A percentile compares a stretch with the other conserved stretches of the same genome.
These are phyloP conservation scores for Smithornis capensis DNA, from an alignment of 2,113 vertebrate genomes.

Conservation along the genomic window DNA sequence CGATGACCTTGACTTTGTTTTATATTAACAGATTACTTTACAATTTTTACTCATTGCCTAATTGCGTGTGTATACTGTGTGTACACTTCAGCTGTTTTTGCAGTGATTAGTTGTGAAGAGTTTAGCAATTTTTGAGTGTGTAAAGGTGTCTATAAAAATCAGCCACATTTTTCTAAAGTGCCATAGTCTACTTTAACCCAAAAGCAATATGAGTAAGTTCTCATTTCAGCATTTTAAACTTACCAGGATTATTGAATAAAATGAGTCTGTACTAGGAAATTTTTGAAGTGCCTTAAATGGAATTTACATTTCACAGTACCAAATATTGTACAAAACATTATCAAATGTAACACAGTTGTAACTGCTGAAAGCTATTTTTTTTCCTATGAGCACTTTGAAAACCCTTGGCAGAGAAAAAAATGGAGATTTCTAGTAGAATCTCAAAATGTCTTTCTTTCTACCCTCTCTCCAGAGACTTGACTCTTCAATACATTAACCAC, in stretches of 20 bases:
- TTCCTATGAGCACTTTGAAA: background rate
- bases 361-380: constrained; percentile 26
- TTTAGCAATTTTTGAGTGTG: background rate
- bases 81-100: background rate
- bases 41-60: background rate
- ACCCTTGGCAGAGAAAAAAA: background rate
- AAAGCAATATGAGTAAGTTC: background rate
- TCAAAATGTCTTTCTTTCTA: background rate
- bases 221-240: constrained; percentile 14
- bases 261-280: background rate
- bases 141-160: background rate
- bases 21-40: background rate
- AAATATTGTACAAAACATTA: constrained; percentile 7
- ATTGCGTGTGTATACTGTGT: background rate
- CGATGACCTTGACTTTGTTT: background rate
- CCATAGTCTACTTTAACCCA: background rate
- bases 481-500: background rate
- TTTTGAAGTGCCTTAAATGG: constrained; percentile 11
- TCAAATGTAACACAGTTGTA: background rate
- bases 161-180: background rate
- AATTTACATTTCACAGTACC: constrained; percentile 32
- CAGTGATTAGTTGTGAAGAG: background rate
- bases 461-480: background rate
- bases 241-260: background rate
- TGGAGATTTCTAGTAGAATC: background rate